phyloP scores from a whole-genome alignment of 2,888 invertebrate genomes.

The Lepidocyrtoides sp. region DNA sequence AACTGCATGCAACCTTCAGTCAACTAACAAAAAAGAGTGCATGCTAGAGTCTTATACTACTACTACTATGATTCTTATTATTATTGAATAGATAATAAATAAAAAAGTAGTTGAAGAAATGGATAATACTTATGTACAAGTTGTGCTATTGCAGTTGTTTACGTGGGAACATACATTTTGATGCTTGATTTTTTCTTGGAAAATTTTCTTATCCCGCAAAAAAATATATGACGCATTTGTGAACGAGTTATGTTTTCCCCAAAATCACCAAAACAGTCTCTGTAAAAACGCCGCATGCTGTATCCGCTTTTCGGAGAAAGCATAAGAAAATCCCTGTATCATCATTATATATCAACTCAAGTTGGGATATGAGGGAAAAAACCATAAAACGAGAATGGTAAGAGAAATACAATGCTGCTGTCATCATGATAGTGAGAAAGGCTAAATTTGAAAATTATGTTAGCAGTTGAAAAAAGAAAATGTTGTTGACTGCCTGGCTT shows the following conservation, averaged over 20 bases:
- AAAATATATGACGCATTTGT: no score
- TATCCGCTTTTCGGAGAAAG: background rate
- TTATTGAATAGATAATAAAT: no score
- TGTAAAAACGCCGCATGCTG: background rate
- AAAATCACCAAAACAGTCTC: no score
- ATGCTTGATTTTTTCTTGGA: no score
- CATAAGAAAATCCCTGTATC: background rate
- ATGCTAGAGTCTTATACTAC: background rate
- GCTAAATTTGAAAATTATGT: background rate
- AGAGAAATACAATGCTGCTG: background rate
- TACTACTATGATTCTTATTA: background rate
- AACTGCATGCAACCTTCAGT: background rate
- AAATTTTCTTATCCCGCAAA: no score
- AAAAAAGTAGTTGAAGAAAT: no score
- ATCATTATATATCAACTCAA: constrained; percentile 32
- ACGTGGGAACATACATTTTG: no score
- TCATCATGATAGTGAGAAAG: background rate
- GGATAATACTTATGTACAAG: no score
- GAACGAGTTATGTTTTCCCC: no score
- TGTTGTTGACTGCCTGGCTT: background rate
- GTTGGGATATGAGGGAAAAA: background rate
- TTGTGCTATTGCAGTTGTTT: no score
- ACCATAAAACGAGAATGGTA: background rate
- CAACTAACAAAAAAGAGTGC: background rate
- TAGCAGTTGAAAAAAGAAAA: background rate